phyloP scores from a whole-genome alignment of 1,140 invertebrate species.

The Zelostemma sp. region DNA sequence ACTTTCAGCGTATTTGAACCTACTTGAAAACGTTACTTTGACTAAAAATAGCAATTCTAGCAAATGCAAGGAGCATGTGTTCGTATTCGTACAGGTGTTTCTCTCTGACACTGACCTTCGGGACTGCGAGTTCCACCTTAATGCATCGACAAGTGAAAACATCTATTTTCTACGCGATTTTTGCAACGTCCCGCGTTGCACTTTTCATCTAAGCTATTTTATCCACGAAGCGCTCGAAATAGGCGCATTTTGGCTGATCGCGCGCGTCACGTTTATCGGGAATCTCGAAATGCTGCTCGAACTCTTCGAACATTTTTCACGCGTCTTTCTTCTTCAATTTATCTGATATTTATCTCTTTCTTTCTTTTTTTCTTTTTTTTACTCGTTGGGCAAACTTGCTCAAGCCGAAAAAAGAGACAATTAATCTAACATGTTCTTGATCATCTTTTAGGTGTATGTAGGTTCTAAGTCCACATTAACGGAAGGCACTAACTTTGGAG shows the following conservation, averaged over 20 bases:
- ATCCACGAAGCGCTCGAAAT: no score
- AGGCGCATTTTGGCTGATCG: constrained; percentile 46
- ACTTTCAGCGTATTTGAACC: no score
- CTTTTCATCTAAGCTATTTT: no score
- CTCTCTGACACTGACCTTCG: constrained; percentile 37
- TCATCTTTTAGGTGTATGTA: constrained; percentile 65
- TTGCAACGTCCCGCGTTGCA: no score
- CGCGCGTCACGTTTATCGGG: constrained; percentile 31
- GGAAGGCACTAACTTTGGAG: constrained; percentile 63
- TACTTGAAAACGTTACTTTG: no score
- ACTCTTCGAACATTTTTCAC: constrained; percentile 38
- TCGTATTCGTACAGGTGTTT: constrained; percentile 25
- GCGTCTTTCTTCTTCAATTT: no score
- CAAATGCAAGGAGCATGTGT: not conserved
- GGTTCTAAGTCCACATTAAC: constrained; percentile 64
- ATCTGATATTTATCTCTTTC: not conserved
- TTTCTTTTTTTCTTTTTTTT: not conserved
- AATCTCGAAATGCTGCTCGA: constrained; percentile 42
- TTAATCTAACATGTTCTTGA: constrained; percentile 13
- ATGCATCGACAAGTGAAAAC: no score
- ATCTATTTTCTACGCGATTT: constrained; percentile 4
- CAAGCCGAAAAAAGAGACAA: not conserved
- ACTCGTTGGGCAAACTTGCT: not conserved
- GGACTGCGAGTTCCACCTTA: not conserved
- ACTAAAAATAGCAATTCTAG: no score